phyloP scores from a whole-genome alignment of 2,888 invertebrate species.

The Charanyca ferruginea region DNA sequence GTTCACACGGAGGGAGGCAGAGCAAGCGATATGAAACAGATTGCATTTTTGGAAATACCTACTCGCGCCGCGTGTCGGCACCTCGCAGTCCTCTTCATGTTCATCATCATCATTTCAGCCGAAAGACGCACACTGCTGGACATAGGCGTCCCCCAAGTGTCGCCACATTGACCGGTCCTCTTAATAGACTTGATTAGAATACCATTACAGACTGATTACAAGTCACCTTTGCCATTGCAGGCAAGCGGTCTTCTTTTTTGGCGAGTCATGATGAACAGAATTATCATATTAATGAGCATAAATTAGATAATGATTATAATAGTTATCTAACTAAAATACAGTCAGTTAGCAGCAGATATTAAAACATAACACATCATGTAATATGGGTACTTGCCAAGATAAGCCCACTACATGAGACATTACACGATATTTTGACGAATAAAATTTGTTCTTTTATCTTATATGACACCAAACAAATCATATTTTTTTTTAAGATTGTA shows the following conservation, averaged over 20 bases:
- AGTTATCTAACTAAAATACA: slow-evolving; percentile 8
- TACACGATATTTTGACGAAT: not conserved
- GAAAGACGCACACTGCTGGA: too few species aligned
- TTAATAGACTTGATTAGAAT: too few species aligned
- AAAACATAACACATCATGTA: not conserved
- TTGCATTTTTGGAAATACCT: too few species aligned
- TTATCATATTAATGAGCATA: slow-evolving; percentile 29
- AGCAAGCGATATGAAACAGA: too few species aligned
- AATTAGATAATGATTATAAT: slow-evolving; percentile 27
- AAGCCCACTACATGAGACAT: slow-evolving; percentile 36
- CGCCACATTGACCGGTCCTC: too few species aligned
- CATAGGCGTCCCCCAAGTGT: too few species aligned
- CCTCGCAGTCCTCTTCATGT: too few species aligned
- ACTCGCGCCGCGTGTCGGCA: too few species aligned
- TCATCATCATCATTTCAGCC: too few species aligned
- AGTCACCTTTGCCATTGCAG: slow-evolving; percentile 20
- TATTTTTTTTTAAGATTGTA: too few species aligned
- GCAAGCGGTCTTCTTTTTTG: slow-evolving; percentile 8
- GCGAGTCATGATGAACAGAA: slow-evolving; percentile 11
- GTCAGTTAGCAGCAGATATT: slow-evolving; percentile 4
- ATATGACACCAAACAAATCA: not conserved
- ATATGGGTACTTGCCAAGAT: too few species aligned
- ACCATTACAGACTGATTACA: slow-evolving; percentile 9
- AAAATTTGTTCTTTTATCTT: not conserved
- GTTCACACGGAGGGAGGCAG: too few species aligned